Percentiles rank a stretch among this genome's conserved stretches.
Evolutionary conservation across 2,888 invertebrate species (phyloP).

Genomic region (Timema cristinae): DNA sequence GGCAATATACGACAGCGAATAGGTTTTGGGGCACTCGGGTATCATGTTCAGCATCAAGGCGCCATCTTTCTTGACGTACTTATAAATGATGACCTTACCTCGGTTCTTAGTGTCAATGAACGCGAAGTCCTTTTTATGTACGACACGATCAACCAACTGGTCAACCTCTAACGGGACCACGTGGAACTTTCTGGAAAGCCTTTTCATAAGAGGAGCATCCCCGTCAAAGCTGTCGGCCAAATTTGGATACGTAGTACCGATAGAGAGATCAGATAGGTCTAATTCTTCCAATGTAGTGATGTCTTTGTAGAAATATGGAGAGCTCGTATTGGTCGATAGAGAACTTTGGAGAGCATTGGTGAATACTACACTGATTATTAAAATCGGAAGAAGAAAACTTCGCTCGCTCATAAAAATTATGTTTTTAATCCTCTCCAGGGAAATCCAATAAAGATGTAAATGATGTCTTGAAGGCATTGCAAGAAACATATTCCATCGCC

Average conservation of each 20-base stretch:
- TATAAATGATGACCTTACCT: neutral
- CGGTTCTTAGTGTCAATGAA: neutral
- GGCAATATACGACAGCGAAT: neutral
- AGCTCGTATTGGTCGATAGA: constrained; percentile 3
- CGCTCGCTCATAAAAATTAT: neutral
- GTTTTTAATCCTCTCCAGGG: constrained; percentile 5
- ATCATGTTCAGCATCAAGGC: neutral
- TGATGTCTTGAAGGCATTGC: neutral
- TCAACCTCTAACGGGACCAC: too few relatives aligned
- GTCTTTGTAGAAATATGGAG: neutral
- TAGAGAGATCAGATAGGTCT: neutral
- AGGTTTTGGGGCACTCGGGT: constrained; percentile 1
- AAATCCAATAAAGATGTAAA: neutral
- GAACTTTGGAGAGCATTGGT: constrained; percentile 4
- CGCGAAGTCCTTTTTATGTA: neutral
- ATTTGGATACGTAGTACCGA: too few relatives aligned
- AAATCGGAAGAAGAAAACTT: neutral
- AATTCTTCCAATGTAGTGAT: neutral
- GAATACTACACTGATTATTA: neutral
- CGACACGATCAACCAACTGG: too few relatives aligned
- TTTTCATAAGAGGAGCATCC: too few relatives aligned
- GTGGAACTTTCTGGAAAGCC: too few relatives aligned
- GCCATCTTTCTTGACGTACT: neutral
- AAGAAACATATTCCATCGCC: neutral
- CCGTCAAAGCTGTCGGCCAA: too few relatives aligned